A percentile compares a stretch with the other conserved stretches of the same genome.
phyloP scores from a whole-genome alignment of 2,113 vertebrate genomes.

The Urocynchramus pylzowi region DNA sequence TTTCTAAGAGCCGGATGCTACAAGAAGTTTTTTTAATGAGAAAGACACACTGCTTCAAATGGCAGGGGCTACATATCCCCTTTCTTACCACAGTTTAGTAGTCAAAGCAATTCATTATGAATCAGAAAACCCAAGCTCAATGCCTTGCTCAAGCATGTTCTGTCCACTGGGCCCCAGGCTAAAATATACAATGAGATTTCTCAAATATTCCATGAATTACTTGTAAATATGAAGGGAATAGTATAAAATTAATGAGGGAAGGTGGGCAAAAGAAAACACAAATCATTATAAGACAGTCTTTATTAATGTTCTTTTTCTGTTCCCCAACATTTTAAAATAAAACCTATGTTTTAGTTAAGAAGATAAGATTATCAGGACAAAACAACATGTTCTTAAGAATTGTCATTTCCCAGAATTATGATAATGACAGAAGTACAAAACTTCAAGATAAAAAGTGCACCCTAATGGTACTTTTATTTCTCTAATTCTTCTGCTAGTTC shows the following conservation, averaged over 20 bases:
- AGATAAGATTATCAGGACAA: background rate
- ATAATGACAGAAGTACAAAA: background rate
- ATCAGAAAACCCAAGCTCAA: background rate
- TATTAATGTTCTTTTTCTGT: background rate
- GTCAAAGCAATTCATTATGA: background rate
- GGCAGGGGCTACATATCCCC: background rate
- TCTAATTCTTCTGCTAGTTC: background rate
- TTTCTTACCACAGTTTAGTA: background rate
- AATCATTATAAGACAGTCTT: background rate
- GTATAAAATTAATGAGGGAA: background rate
- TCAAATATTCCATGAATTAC: background rate
- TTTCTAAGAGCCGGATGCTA: background rate
- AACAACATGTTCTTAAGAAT: slow-evolving; percentile 3
- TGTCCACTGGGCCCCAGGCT: background rate
- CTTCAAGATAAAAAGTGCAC: background rate
- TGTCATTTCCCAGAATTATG: slow-evolving; percentile 4
- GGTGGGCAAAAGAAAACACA: background rate
- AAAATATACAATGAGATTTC: background rate
- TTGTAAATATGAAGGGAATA: background rate
- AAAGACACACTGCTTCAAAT: background rate
- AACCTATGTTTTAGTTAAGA: background rate
- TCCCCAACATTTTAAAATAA: background rate
- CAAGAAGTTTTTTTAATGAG: background rate
- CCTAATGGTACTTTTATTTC: background rate
- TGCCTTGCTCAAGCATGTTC: background rate